Base-by-base conservation (phyloP, 1,140 invertebrate species). In the Bemisia tabaci region DNA sequence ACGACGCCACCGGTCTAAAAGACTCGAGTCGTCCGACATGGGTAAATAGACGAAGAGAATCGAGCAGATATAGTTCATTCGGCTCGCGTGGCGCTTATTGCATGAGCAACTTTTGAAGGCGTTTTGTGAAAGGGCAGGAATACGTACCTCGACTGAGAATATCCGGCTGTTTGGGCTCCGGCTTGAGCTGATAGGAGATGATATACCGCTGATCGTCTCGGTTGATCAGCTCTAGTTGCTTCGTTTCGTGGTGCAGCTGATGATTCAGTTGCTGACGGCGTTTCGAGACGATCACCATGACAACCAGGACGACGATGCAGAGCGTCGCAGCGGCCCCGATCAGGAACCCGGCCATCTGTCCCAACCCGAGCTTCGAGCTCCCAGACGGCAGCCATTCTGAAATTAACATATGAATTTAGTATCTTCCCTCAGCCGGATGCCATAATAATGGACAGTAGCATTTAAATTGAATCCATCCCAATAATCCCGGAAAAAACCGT, bases 301-400 rank as follows among this genome's bases (percentile, higher is more conserved):
- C 81, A 26, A 84, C 81, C 0, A 87, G 74, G 12, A 83, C 80
- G 2, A 81, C 84, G 60, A 84, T 79, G 63, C 82, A 82, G n/a
- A 87, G 75, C 1, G 81, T 84, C 66, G 86, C 77, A 1, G 86
- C 71, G 22, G 81, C 82, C 12, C 83, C 85, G 26, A 83, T 82
- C 21, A 85, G 73, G 26, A 85, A 63, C 5, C 59, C 58, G 21
- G 65, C 58, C 39, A 59, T 65, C 25, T 65, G 64, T 58, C 11
- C 59, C 17, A 17, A 12, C 48, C 64, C 59, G 33, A 21, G 59
- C 23, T 65, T 39, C 39, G 26, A 33, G 26, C 25, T 22, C 33
- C 33, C 33, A 48, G 5, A 9, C 5, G 33, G 33, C 17, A 48
- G 17, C 33, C 33, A 48, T 48, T 48, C 33, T 48, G 33, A 48